phyloP scores from a whole-genome alignment of 1,140 invertebrate genomes.

The Protaetia brevitarsis region DNA sequence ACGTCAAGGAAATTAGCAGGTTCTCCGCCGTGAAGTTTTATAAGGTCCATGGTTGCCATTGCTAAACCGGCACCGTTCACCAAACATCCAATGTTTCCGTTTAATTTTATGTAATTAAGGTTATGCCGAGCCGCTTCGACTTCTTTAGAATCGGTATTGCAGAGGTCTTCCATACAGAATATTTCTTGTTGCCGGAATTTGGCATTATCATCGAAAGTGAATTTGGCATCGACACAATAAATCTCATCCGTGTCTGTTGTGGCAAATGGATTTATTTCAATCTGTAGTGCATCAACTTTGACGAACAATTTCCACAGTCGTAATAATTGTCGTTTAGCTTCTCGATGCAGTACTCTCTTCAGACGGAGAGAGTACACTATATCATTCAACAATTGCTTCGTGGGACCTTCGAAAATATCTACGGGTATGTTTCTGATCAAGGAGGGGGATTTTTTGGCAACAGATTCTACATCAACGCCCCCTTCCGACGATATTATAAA shows the following conservation, averaged over 20 bases:
- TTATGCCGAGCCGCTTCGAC: constrained; percentile 84
- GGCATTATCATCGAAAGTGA: constrained; percentile 91
- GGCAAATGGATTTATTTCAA: constrained; percentile 94
- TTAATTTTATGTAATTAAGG: constrained; percentile 91
- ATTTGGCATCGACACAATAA: constrained; percentile 88
- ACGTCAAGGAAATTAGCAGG: constrained; percentile 96
- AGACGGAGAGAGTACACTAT: background rate
- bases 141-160: constrained; percentile 88
- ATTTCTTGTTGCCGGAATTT: constrained; percentile 87
- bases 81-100: constrained; percentile 74
- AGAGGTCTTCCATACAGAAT: constrained; percentile 77
- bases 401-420: background rate
- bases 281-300: constrained; percentile 33
- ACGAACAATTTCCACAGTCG: constrained; percentile 24
- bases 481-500: background rate
- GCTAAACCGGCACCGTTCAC: constrained; percentile 94
- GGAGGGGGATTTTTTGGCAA: background rate
- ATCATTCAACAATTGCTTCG: background rate
- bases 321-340: background rate
- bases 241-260: constrained; percentile 82
- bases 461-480: background rate
- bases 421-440: background rate
- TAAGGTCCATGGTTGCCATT: constrained; percentile 97
- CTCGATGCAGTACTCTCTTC: background rate
- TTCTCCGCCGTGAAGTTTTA: constrained; percentile 86